Conservation (phyloP, 1,140 invertebrate species). For the Musca domestica region DNA sequence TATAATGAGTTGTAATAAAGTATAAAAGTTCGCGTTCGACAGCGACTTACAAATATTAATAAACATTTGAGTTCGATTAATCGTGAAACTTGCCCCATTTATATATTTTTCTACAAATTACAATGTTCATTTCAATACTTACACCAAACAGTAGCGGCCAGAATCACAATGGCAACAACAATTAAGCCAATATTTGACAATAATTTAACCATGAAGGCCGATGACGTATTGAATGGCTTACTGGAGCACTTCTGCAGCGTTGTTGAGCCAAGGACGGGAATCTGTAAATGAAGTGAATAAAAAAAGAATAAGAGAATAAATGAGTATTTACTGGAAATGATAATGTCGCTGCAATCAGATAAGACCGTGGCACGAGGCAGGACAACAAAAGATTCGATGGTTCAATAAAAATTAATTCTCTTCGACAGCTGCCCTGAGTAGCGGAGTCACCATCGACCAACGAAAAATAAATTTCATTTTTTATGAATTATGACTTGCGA, state of each 20-base stretch:
- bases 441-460: too few species aligned
- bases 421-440: too few species aligned
- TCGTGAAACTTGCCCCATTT: too few species aligned
- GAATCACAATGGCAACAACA: slow-evolving; percentile 29
- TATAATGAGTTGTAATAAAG: too few species aligned
- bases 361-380: background rate
- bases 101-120: too few species aligned
- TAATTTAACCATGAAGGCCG: slow-evolving; percentile 33
- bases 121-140: slow-evolving; percentile 14
- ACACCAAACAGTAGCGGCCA: slow-evolving; percentile 30
- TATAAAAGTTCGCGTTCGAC: too few species aligned
- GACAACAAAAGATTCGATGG: too few species aligned
- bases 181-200: slow-evolving; percentile 46
- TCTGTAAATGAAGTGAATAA: slow-evolving; percentile 33
- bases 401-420: too few species aligned
- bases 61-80: too few species aligned
- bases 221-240: slow-evolving; percentile 30
- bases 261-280: slow-evolving; percentile 36
- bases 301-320: slow-evolving; percentile 14
- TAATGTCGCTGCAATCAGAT: background rate
- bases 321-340: background rate
- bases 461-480: too few species aligned
- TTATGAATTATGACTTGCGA: too few species aligned
- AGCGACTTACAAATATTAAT: too few species aligned
- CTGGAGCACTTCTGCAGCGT: slow-evolving; percentile 35